These are phyloP conservation scores for Cromileptes altivelis DNA, from an alignment of 2,113 vertebrate genomes.

Conservation along the genomic window DNA sequence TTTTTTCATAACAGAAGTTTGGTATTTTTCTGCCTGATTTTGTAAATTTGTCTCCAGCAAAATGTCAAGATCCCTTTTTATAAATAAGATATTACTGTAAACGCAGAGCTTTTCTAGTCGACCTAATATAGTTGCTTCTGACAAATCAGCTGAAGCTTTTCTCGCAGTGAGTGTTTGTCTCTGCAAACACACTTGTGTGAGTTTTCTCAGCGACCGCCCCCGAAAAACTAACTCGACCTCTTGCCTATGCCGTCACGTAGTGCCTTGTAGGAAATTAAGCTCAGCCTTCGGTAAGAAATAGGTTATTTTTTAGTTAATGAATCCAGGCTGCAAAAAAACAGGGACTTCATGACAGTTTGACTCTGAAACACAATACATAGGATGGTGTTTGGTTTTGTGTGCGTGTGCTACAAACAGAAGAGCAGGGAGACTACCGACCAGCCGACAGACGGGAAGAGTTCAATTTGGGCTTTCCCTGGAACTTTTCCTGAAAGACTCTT, in stretches of 20 bases:
- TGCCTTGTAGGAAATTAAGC: conserved; percentile 68
- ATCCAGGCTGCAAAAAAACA: conserved; percentile 25
- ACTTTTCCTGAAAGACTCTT: neutral
- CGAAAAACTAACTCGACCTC: conserved; percentile 41
- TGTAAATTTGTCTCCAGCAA: conserved; percentile 18
- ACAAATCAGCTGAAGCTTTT: conserved; percentile 75
- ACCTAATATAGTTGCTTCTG: conserved; percentile 70
- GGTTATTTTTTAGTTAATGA: neutral
- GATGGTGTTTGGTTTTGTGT: neutral
- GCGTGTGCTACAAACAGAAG: neutral
- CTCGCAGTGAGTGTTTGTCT: conserved; percentile 32
- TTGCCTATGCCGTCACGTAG: conserved; percentile 56
- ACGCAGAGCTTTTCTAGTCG: conserved; percentile 28
- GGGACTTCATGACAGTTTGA: conserved; percentile 2
- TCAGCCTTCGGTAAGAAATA: conserved; percentile 3
- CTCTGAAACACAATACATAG: conserved; percentile 8
- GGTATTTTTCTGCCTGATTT: conserved; percentile 59
- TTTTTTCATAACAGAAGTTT: conserved; percentile 38
- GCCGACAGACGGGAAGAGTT: conserved; percentile 7
- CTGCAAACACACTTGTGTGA: conserved; percentile 1
- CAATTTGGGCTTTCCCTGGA: neutral
- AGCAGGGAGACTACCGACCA: neutral
- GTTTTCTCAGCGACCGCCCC: neutral
- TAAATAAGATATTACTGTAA: conserved; percentile 35
- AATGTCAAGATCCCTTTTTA: conserved; percentile 26